A percentile compares a stretch with the other conserved stretches of the same genome.
Conservation (phyloP, 2,888 invertebrate genomes). For the Lycocerus yunnanus region DNA sequence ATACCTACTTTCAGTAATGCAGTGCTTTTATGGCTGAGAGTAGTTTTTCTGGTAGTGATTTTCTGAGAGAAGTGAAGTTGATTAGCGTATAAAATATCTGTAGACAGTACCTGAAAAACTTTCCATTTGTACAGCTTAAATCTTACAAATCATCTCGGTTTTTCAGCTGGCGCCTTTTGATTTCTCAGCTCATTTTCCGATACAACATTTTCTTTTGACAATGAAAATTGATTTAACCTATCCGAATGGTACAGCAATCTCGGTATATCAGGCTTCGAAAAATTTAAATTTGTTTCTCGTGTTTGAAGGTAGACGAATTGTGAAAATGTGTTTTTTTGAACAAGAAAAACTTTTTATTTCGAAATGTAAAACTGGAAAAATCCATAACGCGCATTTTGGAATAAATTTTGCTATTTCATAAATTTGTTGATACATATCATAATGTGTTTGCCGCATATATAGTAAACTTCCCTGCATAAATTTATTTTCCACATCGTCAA, state of each 20-base stretch:
- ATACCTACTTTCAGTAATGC: background rate
- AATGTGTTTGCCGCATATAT: background rate
- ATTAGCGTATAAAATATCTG: background rate
- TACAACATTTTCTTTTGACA: background rate
- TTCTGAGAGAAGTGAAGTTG: background rate
- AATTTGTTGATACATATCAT: background rate
- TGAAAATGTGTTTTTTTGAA: too few species aligned
- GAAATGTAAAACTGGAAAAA: background rate
- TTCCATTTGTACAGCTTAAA: background rate
- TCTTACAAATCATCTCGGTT: background rate
- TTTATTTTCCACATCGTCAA: background rate
- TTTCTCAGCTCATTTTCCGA: too few species aligned
- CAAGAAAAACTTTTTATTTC: background rate
- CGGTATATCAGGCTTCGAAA: too few species aligned
- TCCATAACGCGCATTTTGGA: background rate
- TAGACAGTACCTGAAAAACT: background rate
- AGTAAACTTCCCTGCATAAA: background rate
- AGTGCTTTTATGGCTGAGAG: background rate
- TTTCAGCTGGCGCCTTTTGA: background rate
- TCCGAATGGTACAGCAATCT: background rate
- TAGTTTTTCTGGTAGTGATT: background rate
- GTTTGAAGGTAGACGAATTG: too few species aligned
- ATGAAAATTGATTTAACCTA: background rate
- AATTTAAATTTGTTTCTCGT: too few species aligned
- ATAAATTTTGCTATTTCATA: background rate